Evolutionary conservation across 2,797 vertebrate species (phyloP).

Genomic region (Bradypodion ventrale): DNA sequence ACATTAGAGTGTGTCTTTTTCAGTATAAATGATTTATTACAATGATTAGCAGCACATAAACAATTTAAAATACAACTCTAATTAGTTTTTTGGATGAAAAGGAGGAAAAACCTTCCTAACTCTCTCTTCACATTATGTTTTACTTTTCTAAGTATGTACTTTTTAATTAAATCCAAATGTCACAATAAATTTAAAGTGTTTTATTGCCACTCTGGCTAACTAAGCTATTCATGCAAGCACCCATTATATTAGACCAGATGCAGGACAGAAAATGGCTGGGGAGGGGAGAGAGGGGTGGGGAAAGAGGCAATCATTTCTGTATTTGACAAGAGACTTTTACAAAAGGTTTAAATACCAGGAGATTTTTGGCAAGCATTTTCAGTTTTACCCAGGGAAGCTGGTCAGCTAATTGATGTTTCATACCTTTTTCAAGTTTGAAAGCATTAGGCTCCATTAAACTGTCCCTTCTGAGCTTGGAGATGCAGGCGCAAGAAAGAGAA

Average conservation of each 20-base stretch:
- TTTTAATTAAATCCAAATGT: constrained; percentile 88
- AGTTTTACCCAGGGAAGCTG: constrained; percentile 45
- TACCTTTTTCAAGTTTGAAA: constrained; percentile 54
- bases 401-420: constrained; percentile 64
- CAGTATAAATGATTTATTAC: constrained; percentile 88
- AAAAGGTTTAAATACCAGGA: constrained; percentile 68
- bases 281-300: constrained; percentile 32
- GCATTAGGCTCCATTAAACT: neutral
- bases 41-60: constrained; percentile 86
- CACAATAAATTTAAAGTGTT: constrained; percentile 84
- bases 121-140: constrained; percentile 79
- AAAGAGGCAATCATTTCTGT: constrained; percentile 62
- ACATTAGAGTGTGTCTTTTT: constrained; percentile 84
- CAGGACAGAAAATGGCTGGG: constrained; percentile 50
- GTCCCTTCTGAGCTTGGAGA: constrained; percentile 22
- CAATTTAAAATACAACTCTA: constrained; percentile 86
- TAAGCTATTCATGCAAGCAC: constrained; percentile 77
- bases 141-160: constrained; percentile 84
- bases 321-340: constrained; percentile 71
- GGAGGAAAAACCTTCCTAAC: constrained; percentile 75
- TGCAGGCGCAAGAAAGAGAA: constrained; percentile 12
- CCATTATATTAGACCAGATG: constrained; percentile 71
- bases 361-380: constrained; percentile 64
- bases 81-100: constrained; percentile 84
- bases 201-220: constrained; percentile 78